Evolutionary conservation across 2,888 invertebrate species (phyloP).

Genomic region (Nemotelus pantherinus): DNA sequence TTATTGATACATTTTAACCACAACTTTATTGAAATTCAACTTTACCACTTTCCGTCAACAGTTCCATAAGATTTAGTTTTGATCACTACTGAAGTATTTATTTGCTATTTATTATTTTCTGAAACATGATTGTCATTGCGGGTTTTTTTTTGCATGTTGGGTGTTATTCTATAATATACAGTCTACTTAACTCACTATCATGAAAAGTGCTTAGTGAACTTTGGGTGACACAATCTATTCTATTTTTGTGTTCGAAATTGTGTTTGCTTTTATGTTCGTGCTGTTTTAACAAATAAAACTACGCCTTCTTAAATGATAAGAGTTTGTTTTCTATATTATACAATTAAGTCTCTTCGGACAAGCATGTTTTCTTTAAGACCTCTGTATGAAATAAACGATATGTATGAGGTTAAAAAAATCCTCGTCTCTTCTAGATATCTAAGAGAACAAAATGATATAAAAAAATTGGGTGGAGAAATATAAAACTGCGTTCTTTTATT

Average conservation of each 20-base stretch:
- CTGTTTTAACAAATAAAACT: neutral
- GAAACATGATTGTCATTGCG: neutral
- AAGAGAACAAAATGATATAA: neutral
- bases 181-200: neutral
- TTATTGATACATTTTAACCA: no score
- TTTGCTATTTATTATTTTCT: no score
- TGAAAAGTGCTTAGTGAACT: neutral
- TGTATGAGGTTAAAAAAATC: neutral
- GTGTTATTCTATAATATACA: neutral
- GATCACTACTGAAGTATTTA: no score
- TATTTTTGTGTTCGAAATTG: neutral
- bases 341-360: no score
- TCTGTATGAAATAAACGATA: no score
- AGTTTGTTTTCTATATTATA: no score
- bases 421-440: neutral
- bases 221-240: neutral
- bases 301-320: no score
- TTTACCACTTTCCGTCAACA: no score
- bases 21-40: no score
- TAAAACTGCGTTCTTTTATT: conserved; percentile 50
- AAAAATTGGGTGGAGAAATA: conserved; percentile 65
- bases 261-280: conserved; percentile 4
- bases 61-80: no score
- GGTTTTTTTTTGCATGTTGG: neutral
- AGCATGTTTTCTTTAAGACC: no score